A percentile compares a stretch with the other conserved stretches of the same genome.
Evolutionary conservation across 2,797 vertebrate genomes (phyloP).

Genomic region (Xenops minutus): DNA sequence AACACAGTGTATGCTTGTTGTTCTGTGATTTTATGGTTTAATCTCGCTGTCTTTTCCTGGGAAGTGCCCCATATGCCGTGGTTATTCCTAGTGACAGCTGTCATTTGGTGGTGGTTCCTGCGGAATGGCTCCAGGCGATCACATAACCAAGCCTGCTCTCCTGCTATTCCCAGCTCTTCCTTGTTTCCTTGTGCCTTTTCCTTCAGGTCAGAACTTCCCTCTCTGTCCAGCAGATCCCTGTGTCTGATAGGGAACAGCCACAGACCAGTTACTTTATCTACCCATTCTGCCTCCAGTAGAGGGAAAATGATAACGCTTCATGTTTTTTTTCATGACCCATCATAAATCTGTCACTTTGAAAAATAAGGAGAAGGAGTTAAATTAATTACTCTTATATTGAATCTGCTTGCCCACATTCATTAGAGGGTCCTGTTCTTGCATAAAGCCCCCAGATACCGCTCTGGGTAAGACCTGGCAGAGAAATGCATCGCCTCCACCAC

Average conservation of each 20-base stretch:
- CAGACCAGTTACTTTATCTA: not conserved
- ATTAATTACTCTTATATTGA: constrained; percentile 29
- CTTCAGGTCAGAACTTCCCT: not conserved
- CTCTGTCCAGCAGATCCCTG: not conserved
- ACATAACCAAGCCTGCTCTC: not conserved
- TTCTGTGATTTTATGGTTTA: not conserved
- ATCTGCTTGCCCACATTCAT: constrained; percentile 14
- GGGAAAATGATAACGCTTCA: not conserved
- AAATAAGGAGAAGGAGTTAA: not conserved
- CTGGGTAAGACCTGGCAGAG: constrained; percentile 1
- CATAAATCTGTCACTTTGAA: constrained; percentile 32
- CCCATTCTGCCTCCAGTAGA: not conserved
- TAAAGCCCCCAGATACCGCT: not conserved
- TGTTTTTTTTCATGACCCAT: not conserved
- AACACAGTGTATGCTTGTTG: not conserved
- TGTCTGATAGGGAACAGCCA: not conserved
- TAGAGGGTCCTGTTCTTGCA: not conserved
- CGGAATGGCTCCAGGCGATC: not conserved
- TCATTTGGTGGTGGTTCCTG: not conserved
- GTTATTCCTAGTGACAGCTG: not conserved
- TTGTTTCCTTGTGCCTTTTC: not conserved
- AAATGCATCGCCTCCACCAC: not conserved
- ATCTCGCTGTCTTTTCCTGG: not conserved
- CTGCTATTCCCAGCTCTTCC: not conserved
- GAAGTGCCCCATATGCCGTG: not conserved